Evolutionary conservation across 37 sponge, comb jelly and placozoan species (phyloP).

Genomic region (Tethya wilhelma): DNA sequence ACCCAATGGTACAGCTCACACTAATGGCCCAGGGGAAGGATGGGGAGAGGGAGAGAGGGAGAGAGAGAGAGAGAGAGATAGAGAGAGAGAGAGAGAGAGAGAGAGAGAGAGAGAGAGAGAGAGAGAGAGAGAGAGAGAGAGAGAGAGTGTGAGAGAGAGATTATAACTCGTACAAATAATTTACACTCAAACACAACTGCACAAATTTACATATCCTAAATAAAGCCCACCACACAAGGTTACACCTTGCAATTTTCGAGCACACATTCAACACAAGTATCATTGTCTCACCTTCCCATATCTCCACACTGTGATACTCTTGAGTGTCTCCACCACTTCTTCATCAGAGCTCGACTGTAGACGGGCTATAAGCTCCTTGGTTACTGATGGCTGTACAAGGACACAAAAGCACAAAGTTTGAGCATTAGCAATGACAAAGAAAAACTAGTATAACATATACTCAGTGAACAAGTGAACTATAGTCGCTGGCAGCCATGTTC

Average conservation of each 20-base stretch:
- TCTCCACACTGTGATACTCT: constrained; percentile 72
- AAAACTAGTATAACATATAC: background rate
- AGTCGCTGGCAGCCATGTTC: background rate
- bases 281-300: constrained; percentile 79
- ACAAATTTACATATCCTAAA: constrained; percentile 5
- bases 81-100: too few species aligned
- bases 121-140: too few species aligned
- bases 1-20: constrained; percentile 99
- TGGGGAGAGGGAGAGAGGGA: background rate
- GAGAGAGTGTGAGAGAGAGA: too few species aligned
- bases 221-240: constrained; percentile 23
- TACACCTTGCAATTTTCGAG: background rate
- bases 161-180: background rate
- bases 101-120: background rate
- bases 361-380: constrained; percentile 70
- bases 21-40: constrained; percentile 34
- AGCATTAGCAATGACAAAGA: background rate
- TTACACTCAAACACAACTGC: background rate
- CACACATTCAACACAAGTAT: background rate
- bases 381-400: constrained; percentile 60
- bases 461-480: background rate
- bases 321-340: constrained; percentile 53
- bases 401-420: background rate
- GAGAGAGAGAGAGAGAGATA: too few species aligned
- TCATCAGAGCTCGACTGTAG: constrained; percentile 66